These are phyloP conservation scores for Trichogramma pretiosum DNA, from an alignment of 1,140 invertebrate genomes.

Conservation along the genomic window DNA sequence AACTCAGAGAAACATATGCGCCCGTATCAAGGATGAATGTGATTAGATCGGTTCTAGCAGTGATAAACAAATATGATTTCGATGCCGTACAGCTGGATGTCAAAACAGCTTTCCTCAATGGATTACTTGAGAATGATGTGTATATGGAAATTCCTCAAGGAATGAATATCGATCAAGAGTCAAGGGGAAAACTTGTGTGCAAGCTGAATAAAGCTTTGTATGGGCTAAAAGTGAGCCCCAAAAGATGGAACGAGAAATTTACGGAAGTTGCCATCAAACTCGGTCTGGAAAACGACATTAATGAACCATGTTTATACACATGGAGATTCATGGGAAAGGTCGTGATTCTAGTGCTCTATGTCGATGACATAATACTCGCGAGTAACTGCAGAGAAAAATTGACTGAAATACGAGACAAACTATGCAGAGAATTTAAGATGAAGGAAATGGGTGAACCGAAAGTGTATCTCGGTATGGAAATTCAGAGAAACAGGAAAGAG, in stretches of 20 bases:
- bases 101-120: conserved; percentile 33
- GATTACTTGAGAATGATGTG: conserved; percentile 32
- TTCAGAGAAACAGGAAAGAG: no score
- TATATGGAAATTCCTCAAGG: conserved; percentile 22
- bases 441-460: no score
- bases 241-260: conserved; percentile 16
- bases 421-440: no score
- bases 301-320: no score
- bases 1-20: conserved; percentile 6
- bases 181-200: conserved; percentile 6
- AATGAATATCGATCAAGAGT: neutral
- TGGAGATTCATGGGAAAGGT: no score
- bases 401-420: no score
- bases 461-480: no score
- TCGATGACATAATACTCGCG: no score
- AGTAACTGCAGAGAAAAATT: no score
- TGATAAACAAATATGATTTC: conserved; percentile 20
- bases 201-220: conserved; percentile 13
- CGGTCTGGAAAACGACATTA: no score
- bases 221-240: conserved; percentile 15
- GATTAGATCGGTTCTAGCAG: conserved; percentile 12
- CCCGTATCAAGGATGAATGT: conserved; percentile 17
- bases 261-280: conserved; percentile 3
- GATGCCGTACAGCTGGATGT: conserved; percentile 32
- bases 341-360: no score